Conservation (phyloP, 1,140 invertebrate species). For the Drosophila parvula region DNA sequence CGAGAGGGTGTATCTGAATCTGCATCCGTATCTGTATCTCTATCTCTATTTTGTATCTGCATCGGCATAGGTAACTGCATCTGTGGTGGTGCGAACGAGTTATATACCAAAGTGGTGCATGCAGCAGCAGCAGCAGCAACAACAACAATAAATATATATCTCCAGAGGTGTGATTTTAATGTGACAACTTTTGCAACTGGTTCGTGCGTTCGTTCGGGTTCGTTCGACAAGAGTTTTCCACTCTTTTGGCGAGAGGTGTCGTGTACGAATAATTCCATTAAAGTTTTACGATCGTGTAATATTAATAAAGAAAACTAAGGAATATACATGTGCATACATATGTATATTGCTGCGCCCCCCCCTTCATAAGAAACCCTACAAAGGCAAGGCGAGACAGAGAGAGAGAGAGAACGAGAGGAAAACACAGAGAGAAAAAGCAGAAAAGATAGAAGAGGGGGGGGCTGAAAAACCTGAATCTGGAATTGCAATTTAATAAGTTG, state of each 20-base stretch:
- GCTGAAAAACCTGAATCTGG: constrained; percentile 61
- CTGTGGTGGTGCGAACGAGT: constrained; percentile 60
- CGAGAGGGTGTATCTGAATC: constrained; percentile 64
- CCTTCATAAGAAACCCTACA: constrained; percentile 57
- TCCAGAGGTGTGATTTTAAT: constrained; percentile 80
- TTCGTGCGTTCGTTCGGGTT: constrained; percentile 42
- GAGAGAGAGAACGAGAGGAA: constrained; percentile 4
- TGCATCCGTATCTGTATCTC: constrained; percentile 32
- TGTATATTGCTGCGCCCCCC: constrained; percentile 20
- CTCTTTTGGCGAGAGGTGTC: constrained; percentile 26
- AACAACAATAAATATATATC: constrained; percentile 80
- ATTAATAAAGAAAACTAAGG: constrained; percentile 33
- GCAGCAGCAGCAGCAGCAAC: constrained; percentile 39
- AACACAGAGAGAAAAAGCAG: constrained; percentile 7
- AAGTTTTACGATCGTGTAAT: constrained; percentile 46
- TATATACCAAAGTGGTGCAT: constrained; percentile 69
- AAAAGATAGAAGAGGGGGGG: constrained; percentile 7
- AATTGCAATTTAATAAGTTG: constrained; percentile 77
- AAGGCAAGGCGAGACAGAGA: constrained; percentile 8
- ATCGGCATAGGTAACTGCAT: constrained; percentile 32
- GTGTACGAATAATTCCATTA: constrained; percentile 53
- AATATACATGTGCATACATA: constrained; percentile 11
- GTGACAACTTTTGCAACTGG: constrained; percentile 81
- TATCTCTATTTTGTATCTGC: constrained; percentile 1
- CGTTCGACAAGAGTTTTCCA: constrained; percentile 22